These are phyloP conservation scores for Saccopteryx leptura DNA, from an alignment of 2,113 vertebrate genomes.

Conservation along the genomic window DNA sequence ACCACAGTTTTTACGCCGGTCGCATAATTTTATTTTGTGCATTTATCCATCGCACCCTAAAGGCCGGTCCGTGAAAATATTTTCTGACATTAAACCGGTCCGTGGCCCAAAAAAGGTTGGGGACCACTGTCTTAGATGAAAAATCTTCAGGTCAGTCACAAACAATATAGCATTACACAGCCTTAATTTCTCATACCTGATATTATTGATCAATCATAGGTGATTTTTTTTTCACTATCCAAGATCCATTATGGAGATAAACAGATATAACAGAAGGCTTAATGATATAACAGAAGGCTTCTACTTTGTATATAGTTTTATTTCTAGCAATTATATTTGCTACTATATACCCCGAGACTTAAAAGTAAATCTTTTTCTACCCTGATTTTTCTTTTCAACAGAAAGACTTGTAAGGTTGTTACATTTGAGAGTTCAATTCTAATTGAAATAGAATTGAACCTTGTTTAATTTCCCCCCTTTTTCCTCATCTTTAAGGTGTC, in stretches of 20 bases:
- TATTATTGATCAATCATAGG: neutral
- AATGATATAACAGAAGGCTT: neutral
- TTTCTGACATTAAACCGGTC: no score
- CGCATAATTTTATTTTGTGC: no score
- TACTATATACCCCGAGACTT: constrained; percentile 5
- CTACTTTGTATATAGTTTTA: neutral
- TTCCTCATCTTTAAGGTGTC: neutral
- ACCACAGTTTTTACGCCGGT: no score
- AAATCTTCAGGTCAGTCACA: neutral
- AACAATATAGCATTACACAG: neutral
- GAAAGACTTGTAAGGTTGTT: neutral
- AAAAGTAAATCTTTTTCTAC: constrained; percentile 3
- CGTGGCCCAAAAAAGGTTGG: no score
- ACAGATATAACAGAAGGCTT: neutral
- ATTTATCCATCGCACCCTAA: no score
- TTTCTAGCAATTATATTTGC: constrained; percentile 12
- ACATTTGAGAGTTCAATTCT: neutral
- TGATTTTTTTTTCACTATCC: neutral
- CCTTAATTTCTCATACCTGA: neutral
- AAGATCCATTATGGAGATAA: neutral
- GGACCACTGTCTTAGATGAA: neutral
- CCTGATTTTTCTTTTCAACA: neutral
- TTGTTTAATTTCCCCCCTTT: neutral
- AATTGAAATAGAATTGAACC: neutral
- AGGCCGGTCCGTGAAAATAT: no score